Base-by-base conservation (phyloP, 1,140 invertebrate species). In the Papilio machaon region DNA sequence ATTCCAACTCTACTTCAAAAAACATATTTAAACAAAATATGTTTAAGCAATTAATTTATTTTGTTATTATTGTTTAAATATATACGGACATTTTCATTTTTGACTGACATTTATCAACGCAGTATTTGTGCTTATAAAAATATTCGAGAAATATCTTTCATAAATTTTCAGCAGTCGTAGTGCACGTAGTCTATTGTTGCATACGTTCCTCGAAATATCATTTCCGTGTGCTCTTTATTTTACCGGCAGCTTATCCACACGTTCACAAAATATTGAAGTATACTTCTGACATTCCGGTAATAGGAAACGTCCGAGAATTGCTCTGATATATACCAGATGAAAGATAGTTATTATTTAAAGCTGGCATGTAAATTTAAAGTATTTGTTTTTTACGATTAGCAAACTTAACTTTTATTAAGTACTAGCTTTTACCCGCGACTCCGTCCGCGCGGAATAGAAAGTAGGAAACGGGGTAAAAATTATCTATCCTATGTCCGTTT, bases 211-310 rank as follows among this genome's bases (percentile, higher is more conserved):
- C 5, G 64, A 38, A 70, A 70, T 70, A 67, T 35, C 3, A 70
- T 70, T 70, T 70, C 30, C 64, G 64, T 70, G 11, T 35, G 11
- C 30, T 70, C 30, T 70, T 70, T 70, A 70, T 70, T 70, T 70
- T 15, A 35, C 11, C 23, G 23, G 30, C 30, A 70, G 30, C 30
- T 70, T 70, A 35, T 70, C 64, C 64, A 35, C 23, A 35, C 64
- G 64, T 38, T 70, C 30, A 70, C 11, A 70, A 70, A 70, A 70
- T 70, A 70, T 70, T 35, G 64, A 70, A 70, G 64, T 35, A 70
- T 35, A 70, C 64, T 70, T 70, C 15, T 70, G 64, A 70, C 64
- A 35, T 70, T 35, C 30, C 30, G 30, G 30, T 70, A 70, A 70
- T 70, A 35, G 64, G 64, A 64, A 35, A 70, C 13, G 64, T 70